These are phyloP conservation scores for Silurus lanzhouensis DNA, from an alignment of 2,797 vertebrate species.

Conservation along the genomic window DNA sequence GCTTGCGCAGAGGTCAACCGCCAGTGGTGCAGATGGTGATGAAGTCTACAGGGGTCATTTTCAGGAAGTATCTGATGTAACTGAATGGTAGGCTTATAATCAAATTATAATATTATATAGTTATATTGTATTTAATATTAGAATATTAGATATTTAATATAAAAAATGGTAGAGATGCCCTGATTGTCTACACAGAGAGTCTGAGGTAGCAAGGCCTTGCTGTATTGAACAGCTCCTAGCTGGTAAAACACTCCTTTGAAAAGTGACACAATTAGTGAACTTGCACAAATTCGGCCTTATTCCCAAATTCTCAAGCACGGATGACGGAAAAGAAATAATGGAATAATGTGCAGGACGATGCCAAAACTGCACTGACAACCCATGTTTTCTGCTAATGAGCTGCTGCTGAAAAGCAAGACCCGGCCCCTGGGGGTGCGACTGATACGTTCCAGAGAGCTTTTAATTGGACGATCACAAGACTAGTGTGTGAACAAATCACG, in stretches of 20 bases:
- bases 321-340: background rate
- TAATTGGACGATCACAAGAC: background rate
- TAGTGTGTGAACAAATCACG: background rate
- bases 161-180: background rate
- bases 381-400: background rate
- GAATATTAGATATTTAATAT: too few species aligned
- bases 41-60: background rate
- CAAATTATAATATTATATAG: background rate
- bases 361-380: background rate
- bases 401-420: background rate
- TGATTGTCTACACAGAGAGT: background rate
- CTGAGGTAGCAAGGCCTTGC: background rate
- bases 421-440: background rate
- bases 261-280: background rate
- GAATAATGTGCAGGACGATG: background rate
- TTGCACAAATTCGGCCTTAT: background rate
- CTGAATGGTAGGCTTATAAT: background rate
- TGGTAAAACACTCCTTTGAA: background rate
- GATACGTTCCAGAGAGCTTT: background rate
- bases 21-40: background rate
- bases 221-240: background rate
- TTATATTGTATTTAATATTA: too few species aligned
- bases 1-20: background rate
- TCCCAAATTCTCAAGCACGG: background rate
- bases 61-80: background rate